These are phyloP conservation scores for Sebastiscus albofasciatus DNA, from an alignment of 2,797 vertebrate species.

Conservation along the genomic window DNA sequence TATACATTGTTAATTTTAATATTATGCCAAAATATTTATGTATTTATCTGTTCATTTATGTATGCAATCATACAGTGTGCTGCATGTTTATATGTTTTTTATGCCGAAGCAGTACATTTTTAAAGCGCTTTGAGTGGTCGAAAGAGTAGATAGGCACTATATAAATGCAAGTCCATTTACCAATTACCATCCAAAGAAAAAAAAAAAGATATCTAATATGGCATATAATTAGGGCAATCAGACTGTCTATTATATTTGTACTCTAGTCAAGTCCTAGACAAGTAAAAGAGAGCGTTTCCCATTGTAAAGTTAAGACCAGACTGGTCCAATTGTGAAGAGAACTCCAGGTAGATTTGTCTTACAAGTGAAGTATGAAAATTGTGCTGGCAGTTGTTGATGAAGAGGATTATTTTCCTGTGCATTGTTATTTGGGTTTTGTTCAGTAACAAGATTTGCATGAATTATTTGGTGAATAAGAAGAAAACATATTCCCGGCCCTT, in stretches of 20 bases:
- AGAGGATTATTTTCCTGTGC: background rate
- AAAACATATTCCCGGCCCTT: background rate
- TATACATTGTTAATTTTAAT: background rate
- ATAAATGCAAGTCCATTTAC: background rate
- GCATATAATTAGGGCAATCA: background rate
- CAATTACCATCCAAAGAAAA: too few relatives aligned
- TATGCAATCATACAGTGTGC: background rate
- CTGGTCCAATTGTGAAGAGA: slow-evolving; percentile 3
- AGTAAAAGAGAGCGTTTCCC: background rate
- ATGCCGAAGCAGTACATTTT: background rate
- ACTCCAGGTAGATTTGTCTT: background rate
- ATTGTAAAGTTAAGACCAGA: background rate
- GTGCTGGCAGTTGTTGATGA: background rate
- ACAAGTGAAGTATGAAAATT: too few relatives aligned
- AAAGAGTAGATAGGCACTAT: background rate
- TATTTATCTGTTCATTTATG: background rate
- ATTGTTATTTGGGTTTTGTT: background rate
- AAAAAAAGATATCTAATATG: background rate
- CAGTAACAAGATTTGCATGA: background rate
- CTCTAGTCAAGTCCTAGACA: background rate
- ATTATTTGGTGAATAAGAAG: background rate
- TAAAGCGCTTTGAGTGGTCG: too few relatives aligned
- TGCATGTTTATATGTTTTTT: background rate
- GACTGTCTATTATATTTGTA: background rate
- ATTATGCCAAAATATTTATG: background rate